phyloP scores from a whole-genome alignment of 2,888 invertebrate genomes.

The Philopedon plagiatum region DNA sequence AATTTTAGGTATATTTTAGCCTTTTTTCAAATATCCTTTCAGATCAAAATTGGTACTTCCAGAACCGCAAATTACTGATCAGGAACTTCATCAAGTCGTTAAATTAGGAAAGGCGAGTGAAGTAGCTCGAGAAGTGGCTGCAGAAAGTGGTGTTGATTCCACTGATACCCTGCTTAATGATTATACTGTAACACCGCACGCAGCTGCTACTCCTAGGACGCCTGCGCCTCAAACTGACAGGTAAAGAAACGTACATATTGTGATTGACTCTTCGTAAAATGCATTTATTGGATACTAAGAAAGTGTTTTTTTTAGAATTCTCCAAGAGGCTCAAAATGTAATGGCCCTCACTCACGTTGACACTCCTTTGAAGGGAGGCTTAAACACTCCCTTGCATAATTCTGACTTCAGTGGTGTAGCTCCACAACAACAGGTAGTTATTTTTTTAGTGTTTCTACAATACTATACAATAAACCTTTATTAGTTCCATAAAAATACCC shows the following conservation, averaged over 20 bases:
- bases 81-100: slow-evolving; percentile 91
- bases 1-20: too few species aligned
- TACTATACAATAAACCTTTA: too few species aligned
- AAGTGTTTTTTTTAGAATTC: slow-evolving; percentile 69
- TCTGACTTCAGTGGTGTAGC: slow-evolving; percentile 89
- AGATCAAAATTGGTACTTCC: slow-evolving; percentile 94
- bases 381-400: slow-evolving; percentile 93
- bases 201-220: slow-evolving; percentile 84
- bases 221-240: slow-evolving; percentile 87
- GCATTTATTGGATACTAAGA: too few species aligned
- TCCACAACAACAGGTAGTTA: slow-evolving; percentile 75
- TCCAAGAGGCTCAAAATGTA: slow-evolving; percentile 98
- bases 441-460: too few species aligned
- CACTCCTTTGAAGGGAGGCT: slow-evolving; percentile 95
- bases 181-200: slow-evolving; percentile 85
- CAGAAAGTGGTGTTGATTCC: slow-evolving; percentile 82
- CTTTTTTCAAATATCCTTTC: too few species aligned
- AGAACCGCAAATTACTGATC: slow-evolving; percentile 96
- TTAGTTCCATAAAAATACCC: too few species aligned
- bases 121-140: slow-evolving; percentile 89
- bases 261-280: too few species aligned
- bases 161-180: slow-evolving; percentile 92
- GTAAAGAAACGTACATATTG: slow-evolving; percentile 36
- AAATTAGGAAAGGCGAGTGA: slow-evolving; percentile 93
- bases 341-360: slow-evolving; percentile 98